phyloP scores from a whole-genome alignment of 2,113 vertebrate species.

The Rhabdornis inornatus region DNA sequence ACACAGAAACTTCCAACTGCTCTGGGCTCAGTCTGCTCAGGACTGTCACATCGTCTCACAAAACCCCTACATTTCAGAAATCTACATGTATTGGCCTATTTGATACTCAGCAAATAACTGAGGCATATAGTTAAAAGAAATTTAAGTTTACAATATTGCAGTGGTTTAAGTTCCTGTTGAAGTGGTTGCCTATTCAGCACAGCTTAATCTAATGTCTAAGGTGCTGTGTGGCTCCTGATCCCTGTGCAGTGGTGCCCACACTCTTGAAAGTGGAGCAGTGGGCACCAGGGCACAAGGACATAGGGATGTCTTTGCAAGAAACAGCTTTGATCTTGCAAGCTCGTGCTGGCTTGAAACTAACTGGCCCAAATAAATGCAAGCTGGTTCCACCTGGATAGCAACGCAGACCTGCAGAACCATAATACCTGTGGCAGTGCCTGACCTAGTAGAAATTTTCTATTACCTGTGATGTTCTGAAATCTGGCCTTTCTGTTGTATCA shows the following conservation, averaged over 20 bases:
- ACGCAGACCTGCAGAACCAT: not conserved
- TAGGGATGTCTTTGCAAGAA: not conserved
- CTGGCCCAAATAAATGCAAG: not conserved
- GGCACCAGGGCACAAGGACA: not conserved
- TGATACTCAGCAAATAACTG: not conserved
- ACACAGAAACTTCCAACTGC: not conserved
- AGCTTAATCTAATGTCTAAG: not conserved
- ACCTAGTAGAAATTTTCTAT: not conserved
- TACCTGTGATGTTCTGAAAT: not conserved
- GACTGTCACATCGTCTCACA: not conserved
- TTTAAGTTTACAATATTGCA: not conserved
- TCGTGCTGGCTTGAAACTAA: not conserved
- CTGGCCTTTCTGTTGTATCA: not conserved
- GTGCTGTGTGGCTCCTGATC: not conserved
- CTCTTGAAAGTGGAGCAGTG: not conserved
- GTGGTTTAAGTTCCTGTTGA: not conserved
- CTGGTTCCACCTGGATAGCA: not conserved
- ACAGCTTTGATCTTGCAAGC: not conserved
- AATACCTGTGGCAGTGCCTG: not conserved
- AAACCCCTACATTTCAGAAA: not conserved
- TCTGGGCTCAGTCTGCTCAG: not conserved
- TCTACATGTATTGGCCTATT: not conserved
- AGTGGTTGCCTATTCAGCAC: not conserved
- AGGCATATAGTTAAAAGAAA: not conserved
- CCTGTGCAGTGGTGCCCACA: not conserved